Evolutionary conservation across 2,888 invertebrate genomes (phyloP), one percentile per base, ranked within the genome.

Genomic region (Coenonympha arcania): DNA sequence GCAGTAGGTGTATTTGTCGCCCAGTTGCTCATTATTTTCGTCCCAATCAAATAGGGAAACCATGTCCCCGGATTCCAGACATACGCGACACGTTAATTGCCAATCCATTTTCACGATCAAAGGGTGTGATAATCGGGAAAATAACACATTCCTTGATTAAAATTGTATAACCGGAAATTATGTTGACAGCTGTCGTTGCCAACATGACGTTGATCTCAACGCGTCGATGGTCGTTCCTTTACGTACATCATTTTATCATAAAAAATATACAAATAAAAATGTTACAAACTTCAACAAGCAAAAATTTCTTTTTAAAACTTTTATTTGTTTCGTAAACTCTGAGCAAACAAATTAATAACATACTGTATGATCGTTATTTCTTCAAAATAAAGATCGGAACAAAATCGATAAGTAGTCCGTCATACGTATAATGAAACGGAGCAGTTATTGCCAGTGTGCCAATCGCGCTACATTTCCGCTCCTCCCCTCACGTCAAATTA

Each of bases 1-100:
- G 64, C 86, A 85, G 66, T 68, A 84, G 13, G 76, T 72, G 66
- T 85, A 87, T 69, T 87, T 87, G 71, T 87, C 85, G 56, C 79
- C 73, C 20, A 87, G 82, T 78, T 87, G 86, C 71, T 87, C 86
- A 61, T 87, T 87, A 68, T 86, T 87, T 79, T 87, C 87, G 60
- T 87, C 87, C 83, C 87, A 87, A 77, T 87, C 87, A 63, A 87
- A 87, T 22, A 87, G 69, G 48, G 87, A 87, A 62, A 87, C 87
- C 85, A 87, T 86, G 60, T 87, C 87, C 20, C 86, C 87, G 30
- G 78, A 80, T 62, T 87, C 85, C 51, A 87, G 62, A 62, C 87
- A 87, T 63, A 87, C 87, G 65, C 87, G 71, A 63, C 87, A 87
- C 36, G 87, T 84, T 78, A 84, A 73, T 76, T 87, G 87, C 87